phyloP scores from a whole-genome alignment of 1,140 invertebrate genomes.

The Magallana ariakensis region DNA sequence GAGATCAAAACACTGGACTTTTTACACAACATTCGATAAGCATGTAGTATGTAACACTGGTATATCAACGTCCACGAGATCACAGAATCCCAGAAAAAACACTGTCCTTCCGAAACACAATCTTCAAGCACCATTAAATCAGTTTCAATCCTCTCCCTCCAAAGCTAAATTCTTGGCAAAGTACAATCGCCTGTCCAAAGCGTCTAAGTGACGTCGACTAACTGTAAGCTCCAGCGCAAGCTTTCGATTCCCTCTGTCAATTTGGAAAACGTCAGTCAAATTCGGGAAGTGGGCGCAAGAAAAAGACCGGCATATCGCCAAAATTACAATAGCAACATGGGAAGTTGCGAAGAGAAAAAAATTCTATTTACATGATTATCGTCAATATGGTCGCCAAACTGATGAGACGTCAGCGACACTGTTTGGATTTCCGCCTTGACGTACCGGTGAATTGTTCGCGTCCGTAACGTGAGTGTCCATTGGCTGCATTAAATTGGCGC shows the following conservation, averaged over 20 bases:
- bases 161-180: not conserved
- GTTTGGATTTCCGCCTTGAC: constrained; percentile 46
- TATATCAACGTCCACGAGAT: constrained; percentile 13
- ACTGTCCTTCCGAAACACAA: not conserved
- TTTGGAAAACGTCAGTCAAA: not conserved
- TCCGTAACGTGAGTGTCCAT: constrained; percentile 55
- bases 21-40: constrained; percentile 31
- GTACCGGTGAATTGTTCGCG: constrained; percentile 56
- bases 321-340: constrained; percentile 29
- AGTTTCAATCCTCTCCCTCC: not conserved
- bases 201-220: not conserved
- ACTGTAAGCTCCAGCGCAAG: not conserved
- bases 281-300: not conserved
- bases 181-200: not conserved
- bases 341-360: not conserved
- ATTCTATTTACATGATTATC: not conserved
- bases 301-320: not conserved
- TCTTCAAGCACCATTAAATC: constrained; percentile 27
- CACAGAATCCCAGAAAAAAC: constrained; percentile 14
- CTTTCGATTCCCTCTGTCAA: not conserved
- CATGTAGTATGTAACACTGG: not conserved
- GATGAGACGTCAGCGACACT: constrained; percentile 55
- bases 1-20: constrained; percentile 33
- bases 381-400: constrained; percentile 72
- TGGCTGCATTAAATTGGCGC: constrained; percentile 50